These are phyloP conservation scores for Luidia sarsii DNA, from an alignment of 53 echinoderm and acorn worm genomes.

Conservation along the genomic window DNA sequence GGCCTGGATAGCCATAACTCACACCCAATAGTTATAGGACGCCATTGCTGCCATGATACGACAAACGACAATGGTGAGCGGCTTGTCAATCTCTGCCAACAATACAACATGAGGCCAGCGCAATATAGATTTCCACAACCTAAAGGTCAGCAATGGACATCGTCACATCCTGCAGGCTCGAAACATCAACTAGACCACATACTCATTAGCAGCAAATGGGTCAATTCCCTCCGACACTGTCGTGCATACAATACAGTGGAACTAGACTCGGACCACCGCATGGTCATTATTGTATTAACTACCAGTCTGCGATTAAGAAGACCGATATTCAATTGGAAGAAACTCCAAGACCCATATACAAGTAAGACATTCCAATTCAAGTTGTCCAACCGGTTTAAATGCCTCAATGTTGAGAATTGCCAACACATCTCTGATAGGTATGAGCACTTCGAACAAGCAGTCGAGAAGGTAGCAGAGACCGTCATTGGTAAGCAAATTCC, in stretches of 20 bases:
- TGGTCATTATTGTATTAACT: slow-evolving; percentile 15
- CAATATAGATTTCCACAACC: slow-evolving; percentile 17
- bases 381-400: slow-evolving; percentile 43
- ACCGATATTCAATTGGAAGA: slow-evolving; percentile 56
- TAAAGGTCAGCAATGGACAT: not conserved
- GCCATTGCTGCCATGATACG: not conserved
- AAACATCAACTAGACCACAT: slow-evolving; percentile 43
- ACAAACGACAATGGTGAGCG: slow-evolving; percentile 40
- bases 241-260: slow-evolving; percentile 35
- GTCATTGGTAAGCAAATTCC: slow-evolving; percentile 10
- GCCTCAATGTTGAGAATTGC: not conserved
- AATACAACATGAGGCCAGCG: slow-evolving; percentile 28
- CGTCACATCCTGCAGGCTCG: not conserved
- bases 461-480: slow-evolving; percentile 11
- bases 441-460: slow-evolving; percentile 10
- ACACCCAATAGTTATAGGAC: slow-evolving; percentile 11
- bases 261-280: slow-evolving; percentile 34
- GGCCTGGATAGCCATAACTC: slow-evolving; percentile 14
- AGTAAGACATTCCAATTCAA: slow-evolving; percentile 31
- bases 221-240: slow-evolving; percentile 41
- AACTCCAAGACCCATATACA: slow-evolving; percentile 21
- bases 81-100: slow-evolving; percentile 19
- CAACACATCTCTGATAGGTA: slow-evolving; percentile 24
- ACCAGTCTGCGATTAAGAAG: slow-evolving; percentile 55
- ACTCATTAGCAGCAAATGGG: slow-evolving; percentile 47